Conservation (phyloP, 2,888 invertebrate species). For the Agrochola macilenta region DNA sequence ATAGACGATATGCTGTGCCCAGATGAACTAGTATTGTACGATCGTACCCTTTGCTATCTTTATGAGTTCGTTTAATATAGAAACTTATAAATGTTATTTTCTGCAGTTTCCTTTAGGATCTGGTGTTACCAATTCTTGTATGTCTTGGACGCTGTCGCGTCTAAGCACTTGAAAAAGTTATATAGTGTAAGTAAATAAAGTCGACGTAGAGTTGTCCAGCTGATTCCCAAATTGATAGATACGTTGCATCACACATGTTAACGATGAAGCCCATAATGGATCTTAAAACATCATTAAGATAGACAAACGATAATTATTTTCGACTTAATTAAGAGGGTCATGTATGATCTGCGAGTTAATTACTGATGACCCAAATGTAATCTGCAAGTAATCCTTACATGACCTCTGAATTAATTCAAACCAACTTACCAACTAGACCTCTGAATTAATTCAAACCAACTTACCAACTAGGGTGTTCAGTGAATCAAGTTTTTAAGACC, state of each 20-base stretch:
- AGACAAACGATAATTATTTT: slow-evolving; percentile 4
- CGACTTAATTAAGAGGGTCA: slow-evolving; percentile 9
- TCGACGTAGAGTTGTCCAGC: neutral
- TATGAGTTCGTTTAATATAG: neutral
- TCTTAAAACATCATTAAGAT: slow-evolving; percentile 14
- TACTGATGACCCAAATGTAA: slow-evolving; percentile 26
- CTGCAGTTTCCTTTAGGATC: neutral
- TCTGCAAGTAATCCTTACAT: slow-evolving; percentile 13
- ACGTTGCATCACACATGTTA: neutral
- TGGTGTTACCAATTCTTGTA: neutral
- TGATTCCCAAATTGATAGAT: neutral
- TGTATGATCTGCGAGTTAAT: slow-evolving; percentile 19
- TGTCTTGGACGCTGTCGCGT: neutral
- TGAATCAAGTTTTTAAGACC: slow-evolving; percentile 29
- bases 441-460: slow-evolving; percentile 16
- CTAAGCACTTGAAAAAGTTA: neutral
- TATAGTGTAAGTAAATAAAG: neutral
- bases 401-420: slow-evolving; percentile 13
- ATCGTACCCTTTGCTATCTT: neutral
- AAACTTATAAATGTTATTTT: neutral
- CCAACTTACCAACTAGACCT: slow-evolving; percentile 8
- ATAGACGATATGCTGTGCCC: neutral
- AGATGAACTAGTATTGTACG: neutral
- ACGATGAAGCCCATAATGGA: neutral
- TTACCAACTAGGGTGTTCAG: slow-evolving; percentile 6